These are phyloP conservation scores for Lycaena phlaeas DNA, from an alignment of 2,888 invertebrate species.

Conservation along the genomic window DNA sequence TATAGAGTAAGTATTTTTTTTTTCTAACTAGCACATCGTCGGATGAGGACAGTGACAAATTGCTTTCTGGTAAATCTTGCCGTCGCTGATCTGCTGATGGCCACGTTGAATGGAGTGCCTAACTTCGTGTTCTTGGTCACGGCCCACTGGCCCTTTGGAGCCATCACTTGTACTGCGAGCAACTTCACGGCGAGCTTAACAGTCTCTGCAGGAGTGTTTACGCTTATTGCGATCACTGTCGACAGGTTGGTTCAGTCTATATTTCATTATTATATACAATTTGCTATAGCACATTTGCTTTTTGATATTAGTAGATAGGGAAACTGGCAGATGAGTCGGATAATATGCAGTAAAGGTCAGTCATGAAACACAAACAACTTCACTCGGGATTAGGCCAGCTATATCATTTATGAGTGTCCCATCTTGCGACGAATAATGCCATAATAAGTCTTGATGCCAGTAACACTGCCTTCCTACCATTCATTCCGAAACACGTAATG, in stretches of 20 bases:
- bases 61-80: constrained; percentile 93
- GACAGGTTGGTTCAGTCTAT: constrained; percentile 84
- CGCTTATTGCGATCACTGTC: constrained; percentile 91
- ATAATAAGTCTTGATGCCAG: too few species aligned
- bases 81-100: constrained; percentile 88
- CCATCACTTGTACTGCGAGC: constrained; percentile 86
- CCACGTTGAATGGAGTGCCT: constrained; percentile 88
- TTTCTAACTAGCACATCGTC: constrained; percentile 76
- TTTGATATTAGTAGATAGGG: too few species aligned
- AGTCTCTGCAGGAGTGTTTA: constrained; percentile 92
- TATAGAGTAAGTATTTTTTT: background rate
- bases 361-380: too few species aligned
- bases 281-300: too few species aligned
- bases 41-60: constrained; percentile 92
- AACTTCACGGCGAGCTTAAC: constrained; percentile 93
- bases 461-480: too few species aligned
- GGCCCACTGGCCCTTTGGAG: constrained; percentile 91
- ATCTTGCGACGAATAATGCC: too few species aligned
- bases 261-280: too few species aligned
- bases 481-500: too few species aligned
- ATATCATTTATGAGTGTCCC: too few species aligned
- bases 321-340: too few species aligned
- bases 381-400: too few species aligned
- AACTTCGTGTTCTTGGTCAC: constrained; percentile 91
- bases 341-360: too few species aligned